Base-by-base conservation (phyloP, 2,797 vertebrate species). In the Halcyon leucocephala region DNA sequence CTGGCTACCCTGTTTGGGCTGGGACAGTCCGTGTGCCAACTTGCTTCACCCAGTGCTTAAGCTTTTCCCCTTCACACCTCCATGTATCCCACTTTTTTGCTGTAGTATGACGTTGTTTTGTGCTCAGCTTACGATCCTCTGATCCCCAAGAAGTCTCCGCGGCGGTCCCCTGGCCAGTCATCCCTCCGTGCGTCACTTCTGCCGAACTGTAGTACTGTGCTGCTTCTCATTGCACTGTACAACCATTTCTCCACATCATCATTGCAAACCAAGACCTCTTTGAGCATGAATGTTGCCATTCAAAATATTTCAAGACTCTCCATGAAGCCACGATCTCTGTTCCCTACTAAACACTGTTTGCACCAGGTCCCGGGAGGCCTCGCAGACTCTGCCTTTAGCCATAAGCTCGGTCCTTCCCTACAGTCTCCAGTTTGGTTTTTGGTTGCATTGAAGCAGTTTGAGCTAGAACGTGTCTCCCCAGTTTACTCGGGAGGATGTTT, bases 101-200 rank as follows among this genome's bases (percentile, higher is more conserved):
- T 12, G 1, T 5, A 3, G 35, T 1, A 1, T 7, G 6, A 9
- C 1, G 5, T 8, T 7, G 5, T 9, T 64, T 51, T 8, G 4
- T 26, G 37, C 19, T 52, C 44, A 41, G 22, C 33, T 35, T 69
- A 9, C 3, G 41, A 69, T 8, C 49, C 37, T 58, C 28, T 26
- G 26, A 39, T 90, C 41, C 60, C 41, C 16, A 15, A 14, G 39
- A 39, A 10, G 74, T 55, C 19, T 48, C 28, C 21, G 44, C 1
- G 2, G 33, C 24, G 33, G 6, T 46, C 5, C 46, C 64, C 58
- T 37, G 62, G 13, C 33, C 4, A 2, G 18, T 42, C 21, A 12
- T 10, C 3, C 21, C 48, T 86, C 29, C 3, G 0, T 10, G n/a
- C 2, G 0, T 66, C 60, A 48, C 74, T 83, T 88, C 65, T 61